Evolutionary conservation across 2,888 invertebrate genomes (phyloP), one percentile per base, ranked within the genome.

Genomic region (Euplexia lucipara): DNA sequence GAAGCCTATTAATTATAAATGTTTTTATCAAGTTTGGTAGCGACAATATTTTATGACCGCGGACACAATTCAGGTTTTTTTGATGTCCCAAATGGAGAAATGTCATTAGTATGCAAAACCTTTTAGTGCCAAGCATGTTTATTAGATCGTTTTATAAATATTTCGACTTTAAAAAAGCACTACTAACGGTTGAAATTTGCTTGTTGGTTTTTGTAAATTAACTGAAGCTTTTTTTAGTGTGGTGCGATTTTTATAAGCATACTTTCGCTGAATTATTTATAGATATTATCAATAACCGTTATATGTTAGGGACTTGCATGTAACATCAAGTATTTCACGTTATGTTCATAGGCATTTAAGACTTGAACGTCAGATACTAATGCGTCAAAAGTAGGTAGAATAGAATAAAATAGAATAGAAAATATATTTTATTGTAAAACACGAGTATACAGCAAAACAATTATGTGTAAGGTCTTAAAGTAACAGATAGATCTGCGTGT

Each of bases 21-120:
- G 72, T 60, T 77, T 73, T 81, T 84, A 83, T 83, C 81, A 75
- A 66, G 63, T 73, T 80, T 82, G 77, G 86, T 86, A 83, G 83
- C 84, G 42, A 78, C 80, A 61, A 61, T 68, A 70, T 82, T 87
- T 88, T 87, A 88, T 65, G 83, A 79, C 60, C 52, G 64, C 80
- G 72, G 30, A 73, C 71, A 75, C 34, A 68, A 59, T 66, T 77
- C 81, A 45, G 74, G 83, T 83, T 83, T 86, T 73, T 80, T 81
- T 79, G 75, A 81, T 48, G 74, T 77, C 49, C 42, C 58, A 76
- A 81, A 75, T 78, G 75, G 78, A 73, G 75, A 84, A 80, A 79
- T 77, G 76, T 78, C 75, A 86, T 86, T 83, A 81, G 75, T 82
- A 86, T 86, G 85, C 83, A 83, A 86, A 85, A 81, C 60, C 52